Conservation (phyloP, 2,113 vertebrate species). For the Myrmecobius fasciatus region DNA sequence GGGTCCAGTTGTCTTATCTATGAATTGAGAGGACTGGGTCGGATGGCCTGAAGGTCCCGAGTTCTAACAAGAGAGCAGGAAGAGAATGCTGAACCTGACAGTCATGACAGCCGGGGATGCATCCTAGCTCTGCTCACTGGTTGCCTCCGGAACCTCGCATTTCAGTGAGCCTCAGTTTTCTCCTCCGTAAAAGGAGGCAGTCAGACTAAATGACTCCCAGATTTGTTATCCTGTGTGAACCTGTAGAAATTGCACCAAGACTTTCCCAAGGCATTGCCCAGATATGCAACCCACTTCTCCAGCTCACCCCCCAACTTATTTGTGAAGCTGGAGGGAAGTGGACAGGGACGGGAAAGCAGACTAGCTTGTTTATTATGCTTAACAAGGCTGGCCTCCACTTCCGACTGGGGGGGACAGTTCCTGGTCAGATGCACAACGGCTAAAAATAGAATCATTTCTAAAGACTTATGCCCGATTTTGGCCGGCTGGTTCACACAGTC, state of each 20-base stretch:
- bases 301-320: not conserved
- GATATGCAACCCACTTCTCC: not conserved
- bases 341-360: not conserved
- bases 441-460: conserved; percentile 53
- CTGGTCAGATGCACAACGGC: conserved; percentile 25
- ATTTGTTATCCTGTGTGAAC: not conserved
- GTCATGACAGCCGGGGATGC: not conserved
- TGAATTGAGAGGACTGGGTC: not conserved
- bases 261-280: not conserved
- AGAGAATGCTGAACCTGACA: not conserved
- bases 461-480: conserved; percentile 2
- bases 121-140: not conserved
- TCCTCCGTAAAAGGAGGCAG: not conserved
- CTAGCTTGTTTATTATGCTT: conserved; percentile 12
- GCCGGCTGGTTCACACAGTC: conserved; percentile 9
- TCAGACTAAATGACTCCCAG: not conserved
- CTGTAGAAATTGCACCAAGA: not conserved
- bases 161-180: not conserved
- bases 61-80: not conserved
- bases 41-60: not conserved
- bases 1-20: not conserved
- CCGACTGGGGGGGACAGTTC: not conserved
- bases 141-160: not conserved
- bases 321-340: not conserved
- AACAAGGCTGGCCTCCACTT: conserved; percentile 22